A percentile compares a stretch with the other conserved stretches of the same genome.
Conservation (phyloP, 1,140 invertebrate genomes). For the Laodelphax striatellus region DNA sequence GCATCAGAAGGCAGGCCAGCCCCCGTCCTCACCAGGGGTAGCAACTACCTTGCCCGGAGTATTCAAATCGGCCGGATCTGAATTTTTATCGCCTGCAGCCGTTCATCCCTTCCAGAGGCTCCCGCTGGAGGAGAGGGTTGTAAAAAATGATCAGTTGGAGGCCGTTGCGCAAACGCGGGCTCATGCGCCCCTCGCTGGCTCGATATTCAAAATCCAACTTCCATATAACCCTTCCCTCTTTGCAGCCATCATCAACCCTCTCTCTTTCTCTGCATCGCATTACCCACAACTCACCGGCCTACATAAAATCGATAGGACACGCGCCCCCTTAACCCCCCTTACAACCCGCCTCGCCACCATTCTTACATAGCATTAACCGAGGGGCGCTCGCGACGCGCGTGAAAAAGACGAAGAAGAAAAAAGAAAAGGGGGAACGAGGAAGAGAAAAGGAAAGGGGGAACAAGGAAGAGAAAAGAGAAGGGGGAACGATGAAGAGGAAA, state of each 20-base stretch:
- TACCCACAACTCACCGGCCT: slow-evolving; percentile 2
- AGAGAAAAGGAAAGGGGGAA: too few species aligned
- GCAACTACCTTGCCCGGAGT: not conserved
- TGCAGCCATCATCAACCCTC: not conserved
- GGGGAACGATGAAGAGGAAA: too few species aligned
- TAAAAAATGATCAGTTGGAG: not conserved
- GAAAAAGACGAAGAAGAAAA: too few species aligned
- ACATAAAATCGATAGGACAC: not conserved
- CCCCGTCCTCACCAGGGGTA: not conserved
- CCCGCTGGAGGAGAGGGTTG: not conserved
- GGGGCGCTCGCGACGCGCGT: too few species aligned
- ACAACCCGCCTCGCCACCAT: too few species aligned
- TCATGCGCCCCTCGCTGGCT: not conserved
- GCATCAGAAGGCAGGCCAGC: not conserved
- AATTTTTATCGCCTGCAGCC: not conserved
- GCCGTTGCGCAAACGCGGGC: not conserved
- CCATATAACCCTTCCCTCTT: not conserved
- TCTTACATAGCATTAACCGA: too few species aligned
- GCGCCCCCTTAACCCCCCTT: not conserved
- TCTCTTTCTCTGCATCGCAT: not conserved
- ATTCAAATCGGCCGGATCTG: not conserved
- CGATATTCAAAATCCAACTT: not conserved
- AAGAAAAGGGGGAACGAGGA: too few species aligned
- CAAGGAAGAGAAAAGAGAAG: too few species aligned
- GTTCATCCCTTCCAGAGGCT: not conserved